phyloP scores from a whole-genome alignment of 2,113 vertebrate genomes.

The Cebus imitator region DNA sequence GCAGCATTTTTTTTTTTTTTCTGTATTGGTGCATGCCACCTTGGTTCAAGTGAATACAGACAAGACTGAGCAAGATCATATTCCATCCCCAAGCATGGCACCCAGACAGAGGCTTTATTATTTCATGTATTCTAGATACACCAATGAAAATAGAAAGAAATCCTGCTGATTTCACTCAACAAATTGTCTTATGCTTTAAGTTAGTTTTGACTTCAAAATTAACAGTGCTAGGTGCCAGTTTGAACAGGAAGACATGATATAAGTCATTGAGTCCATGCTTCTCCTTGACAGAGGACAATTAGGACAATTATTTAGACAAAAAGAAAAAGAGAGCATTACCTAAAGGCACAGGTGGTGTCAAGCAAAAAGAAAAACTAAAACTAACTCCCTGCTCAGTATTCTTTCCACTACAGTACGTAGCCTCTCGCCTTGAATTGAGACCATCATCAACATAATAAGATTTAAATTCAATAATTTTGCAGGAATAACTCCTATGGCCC shows the following conservation, averaged over 20 bases:
- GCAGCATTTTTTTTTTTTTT: neutral
- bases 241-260: neutral
- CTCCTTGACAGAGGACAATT: slow-evolving; percentile 7
- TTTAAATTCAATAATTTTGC: neutral
- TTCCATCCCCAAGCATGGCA: neutral
- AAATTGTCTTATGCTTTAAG: neutral
- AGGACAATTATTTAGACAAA: neutral
- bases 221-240: neutral
- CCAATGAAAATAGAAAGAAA: neutral
- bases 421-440: neutral
- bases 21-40: neutral
- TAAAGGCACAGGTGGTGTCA: neutral
- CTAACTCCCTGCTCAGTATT: neutral
- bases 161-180: neutral
- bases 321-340: neutral
- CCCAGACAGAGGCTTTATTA: neutral
- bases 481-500: neutral
- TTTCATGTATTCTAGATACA: neutral
- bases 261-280: neutral
- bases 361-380: neutral
- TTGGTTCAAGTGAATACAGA: neutral
- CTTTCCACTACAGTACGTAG: neutral
- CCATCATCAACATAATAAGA: neutral
- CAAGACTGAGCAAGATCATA: neutral
- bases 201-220: neutral